Conservation (phyloP, 2,797 vertebrate genomes). For the Furcifer pardalis region DNA sequence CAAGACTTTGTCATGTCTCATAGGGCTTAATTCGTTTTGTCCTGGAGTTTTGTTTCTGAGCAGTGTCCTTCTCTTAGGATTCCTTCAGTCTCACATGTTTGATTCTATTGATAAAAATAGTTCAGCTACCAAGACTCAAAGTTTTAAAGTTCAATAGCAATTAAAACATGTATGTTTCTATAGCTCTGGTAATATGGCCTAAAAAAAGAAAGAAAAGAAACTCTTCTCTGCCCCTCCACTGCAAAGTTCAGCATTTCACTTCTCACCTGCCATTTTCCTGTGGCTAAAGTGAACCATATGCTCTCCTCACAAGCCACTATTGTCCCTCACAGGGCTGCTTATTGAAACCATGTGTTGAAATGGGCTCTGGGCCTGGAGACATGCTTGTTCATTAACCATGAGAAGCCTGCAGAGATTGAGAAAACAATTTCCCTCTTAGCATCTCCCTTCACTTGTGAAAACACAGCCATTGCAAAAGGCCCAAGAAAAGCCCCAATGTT, state of each 20-base stretch:
- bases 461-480: neutral
- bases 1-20: neutral
- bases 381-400: conserved; percentile 50
- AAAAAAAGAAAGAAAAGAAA: neutral
- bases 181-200: neutral
- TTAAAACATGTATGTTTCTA: neutral
- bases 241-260: neutral
- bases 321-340: conserved; percentile 49
- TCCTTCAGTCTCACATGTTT: neutral
- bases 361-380: conserved; percentile 37
- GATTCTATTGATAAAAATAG: neutral
- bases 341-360: conserved; percentile 72
- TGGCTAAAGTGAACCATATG: conserved; percentile 42
- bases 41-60: neutral
- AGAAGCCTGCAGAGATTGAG: neutral
- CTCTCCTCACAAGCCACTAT: conserved; percentile 59
- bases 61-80: neutral
- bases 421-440: conserved; percentile 1
- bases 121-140: neutral
- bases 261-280: conserved; percentile 52
- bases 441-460: conserved; percentile 22
- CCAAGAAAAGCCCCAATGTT: conserved; percentile 2
- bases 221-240: neutral
- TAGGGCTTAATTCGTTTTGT: neutral
- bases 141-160: neutral